A percentile compares a stretch with the other conserved stretches of the same genome.
Evolutionary conservation across 2,113 vertebrate species (phyloP).

Genomic region (Lophotis ruficrista): DNA sequence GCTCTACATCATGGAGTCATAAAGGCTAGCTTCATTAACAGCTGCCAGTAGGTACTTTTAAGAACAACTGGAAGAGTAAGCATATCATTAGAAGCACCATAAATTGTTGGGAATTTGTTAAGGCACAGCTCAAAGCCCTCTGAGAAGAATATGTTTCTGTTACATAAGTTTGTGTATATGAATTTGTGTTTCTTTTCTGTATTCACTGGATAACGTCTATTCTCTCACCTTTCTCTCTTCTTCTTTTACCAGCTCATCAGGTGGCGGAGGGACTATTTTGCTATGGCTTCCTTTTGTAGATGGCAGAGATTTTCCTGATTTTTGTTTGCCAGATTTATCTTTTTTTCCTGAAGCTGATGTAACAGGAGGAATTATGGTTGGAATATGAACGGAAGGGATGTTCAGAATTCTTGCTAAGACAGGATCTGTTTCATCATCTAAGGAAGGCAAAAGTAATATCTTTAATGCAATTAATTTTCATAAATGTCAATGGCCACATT

Average conservation of each 20-base stretch:
- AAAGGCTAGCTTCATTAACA: not conserved
- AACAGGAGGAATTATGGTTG: not conserved
- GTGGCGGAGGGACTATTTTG: not conserved
- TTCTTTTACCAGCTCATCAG: conserved; percentile 52
- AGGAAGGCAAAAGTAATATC: not conserved
- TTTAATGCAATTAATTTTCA: not conserved
- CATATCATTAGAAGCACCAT: not conserved
- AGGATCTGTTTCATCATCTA: conserved; percentile 62
- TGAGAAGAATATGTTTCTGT: not conserved
- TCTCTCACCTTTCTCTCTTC: conserved; percentile 72
- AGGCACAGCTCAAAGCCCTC: not conserved
- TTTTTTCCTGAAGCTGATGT: conserved; percentile 32
- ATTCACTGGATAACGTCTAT: not conserved
- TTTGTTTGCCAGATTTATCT: conserved; percentile 60
- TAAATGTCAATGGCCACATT: not conserved
- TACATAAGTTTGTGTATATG: not conserved
- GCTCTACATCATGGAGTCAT: not conserved
- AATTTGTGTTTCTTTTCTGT: not conserved
- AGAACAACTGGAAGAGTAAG: not conserved
- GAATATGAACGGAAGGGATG: conserved; percentile 64
- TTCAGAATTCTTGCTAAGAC: conserved; percentile 68
- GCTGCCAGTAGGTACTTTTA: not conserved
- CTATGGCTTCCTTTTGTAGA: not conserved
- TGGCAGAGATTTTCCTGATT: conserved; percentile 37
- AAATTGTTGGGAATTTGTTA: not conserved